Percentiles rank a stretch among this genome's conserved stretches.
Evolutionary conservation across 2,113 vertebrate species (phyloP).

Genomic region (Cyprinus carpio): DNA sequence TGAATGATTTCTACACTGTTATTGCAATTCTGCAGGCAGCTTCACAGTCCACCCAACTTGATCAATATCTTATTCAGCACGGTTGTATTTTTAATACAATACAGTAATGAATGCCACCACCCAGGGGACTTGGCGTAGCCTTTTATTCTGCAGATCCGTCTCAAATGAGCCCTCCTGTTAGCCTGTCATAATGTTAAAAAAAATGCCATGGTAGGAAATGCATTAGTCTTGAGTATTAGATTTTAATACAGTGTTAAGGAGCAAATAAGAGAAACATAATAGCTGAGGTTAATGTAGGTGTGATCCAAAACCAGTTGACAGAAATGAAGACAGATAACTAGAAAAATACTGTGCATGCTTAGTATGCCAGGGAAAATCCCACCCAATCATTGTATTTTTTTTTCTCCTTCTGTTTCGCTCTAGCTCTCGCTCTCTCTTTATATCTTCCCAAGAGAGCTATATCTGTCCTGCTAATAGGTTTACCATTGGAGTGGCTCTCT

Average conservation of each 20-base stretch:
- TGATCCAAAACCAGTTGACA: slow-evolving; percentile 37
- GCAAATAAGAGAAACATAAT: slow-evolving; percentile 39
- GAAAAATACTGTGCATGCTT: not conserved
- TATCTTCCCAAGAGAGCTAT: slow-evolving; percentile 59
- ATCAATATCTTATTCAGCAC: slow-evolving; percentile 34
- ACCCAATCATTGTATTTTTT: not conserved
- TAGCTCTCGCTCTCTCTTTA: not conserved
- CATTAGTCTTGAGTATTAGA: slow-evolving; percentile 37
- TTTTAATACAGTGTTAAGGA: slow-evolving; percentile 37
- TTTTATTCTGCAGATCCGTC: slow-evolving; percentile 34
- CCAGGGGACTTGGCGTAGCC: slow-evolving; percentile 18
- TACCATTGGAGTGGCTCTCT: slow-evolving; percentile 55
- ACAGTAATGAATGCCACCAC: slow-evolving; percentile 17
- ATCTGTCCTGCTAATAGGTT: slow-evolving; percentile 68
- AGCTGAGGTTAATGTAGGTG: slow-evolving; percentile 37
- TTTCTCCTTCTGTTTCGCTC: not conserved
- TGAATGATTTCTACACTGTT: not conserved
- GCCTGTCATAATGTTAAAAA: slow-evolving; percentile 17
- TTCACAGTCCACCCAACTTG: not conserved
- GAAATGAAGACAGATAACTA: slow-evolving; percentile 29
- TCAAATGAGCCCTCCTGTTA: slow-evolving; percentile 16
- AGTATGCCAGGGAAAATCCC: not conserved
- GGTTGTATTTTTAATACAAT: slow-evolving; percentile 40
- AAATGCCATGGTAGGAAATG: slow-evolving; percentile 34
- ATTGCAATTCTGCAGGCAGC: slow-evolving; percentile 12